A percentile compares a stretch with the other conserved stretches of the same genome.
Conservation (phyloP, 1,140 invertebrate species). For the Halyomorpha halys region DNA sequence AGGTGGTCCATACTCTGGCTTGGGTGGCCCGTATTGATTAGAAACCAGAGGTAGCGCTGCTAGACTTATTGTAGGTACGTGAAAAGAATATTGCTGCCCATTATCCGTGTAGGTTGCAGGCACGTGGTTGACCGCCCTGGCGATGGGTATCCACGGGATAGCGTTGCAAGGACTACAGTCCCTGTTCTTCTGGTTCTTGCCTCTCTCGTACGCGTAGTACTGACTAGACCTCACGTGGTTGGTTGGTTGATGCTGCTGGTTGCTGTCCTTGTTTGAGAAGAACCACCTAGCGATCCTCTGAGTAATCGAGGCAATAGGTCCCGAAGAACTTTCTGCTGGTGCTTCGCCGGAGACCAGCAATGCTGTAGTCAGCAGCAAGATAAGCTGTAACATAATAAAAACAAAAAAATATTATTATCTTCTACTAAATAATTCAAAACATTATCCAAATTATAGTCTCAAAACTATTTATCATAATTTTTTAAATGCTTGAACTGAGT, state of each 20-base stretch:
- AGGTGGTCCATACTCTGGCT: constrained; percentile 23
- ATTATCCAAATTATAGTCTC: too few species aligned
- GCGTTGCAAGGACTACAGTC: constrained; percentile 63
- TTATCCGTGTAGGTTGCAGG: constrained; percentile 10
- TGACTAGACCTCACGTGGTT: neutral
- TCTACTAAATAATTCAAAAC: too few species aligned
- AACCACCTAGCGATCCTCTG: constrained; percentile 19
- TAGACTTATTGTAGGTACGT: constrained; percentile 24
- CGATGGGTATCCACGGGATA: constrained; percentile 64
- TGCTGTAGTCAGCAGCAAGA: too few species aligned
- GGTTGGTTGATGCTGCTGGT: neutral
- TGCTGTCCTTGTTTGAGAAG: neutral
- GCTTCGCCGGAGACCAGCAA: too few species aligned
- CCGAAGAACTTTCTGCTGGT: too few species aligned
- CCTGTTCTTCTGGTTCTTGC: constrained; percentile 17
- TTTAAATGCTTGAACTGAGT: too few species aligned
- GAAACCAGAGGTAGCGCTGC: constrained; percentile 12
- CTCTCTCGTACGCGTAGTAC: neutral
- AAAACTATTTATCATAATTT: too few species aligned
- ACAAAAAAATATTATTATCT: too few species aligned
- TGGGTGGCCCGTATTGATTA: constrained; percentile 15
- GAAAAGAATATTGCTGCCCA: constrained; percentile 21
- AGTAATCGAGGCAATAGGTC: neutral
- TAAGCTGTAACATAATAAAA: too few species aligned
- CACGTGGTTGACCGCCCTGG: constrained; percentile 22